Conservation (phyloP, 2,797 vertebrate species). For the Chaunax sp. region DNA sequence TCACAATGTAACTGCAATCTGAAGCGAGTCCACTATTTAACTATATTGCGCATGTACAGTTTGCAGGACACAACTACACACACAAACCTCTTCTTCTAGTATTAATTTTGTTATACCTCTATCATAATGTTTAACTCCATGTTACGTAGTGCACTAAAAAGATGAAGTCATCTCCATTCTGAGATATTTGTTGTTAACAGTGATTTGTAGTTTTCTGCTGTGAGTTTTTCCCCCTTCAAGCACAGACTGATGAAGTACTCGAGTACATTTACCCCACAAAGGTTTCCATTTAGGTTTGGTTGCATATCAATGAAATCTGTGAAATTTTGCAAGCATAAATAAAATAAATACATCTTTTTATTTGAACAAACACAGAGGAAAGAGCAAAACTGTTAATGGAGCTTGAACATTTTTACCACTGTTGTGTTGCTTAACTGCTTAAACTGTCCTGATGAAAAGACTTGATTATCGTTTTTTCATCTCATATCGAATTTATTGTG, state of each 20-base stretch:
- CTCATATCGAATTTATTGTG: constrained; percentile 79
- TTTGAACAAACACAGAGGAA: constrained; percentile 28
- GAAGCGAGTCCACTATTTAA: constrained; percentile 78
- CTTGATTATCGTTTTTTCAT: constrained; percentile 66
- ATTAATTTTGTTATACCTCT: constrained; percentile 70
- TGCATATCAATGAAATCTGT: constrained; percentile 30
- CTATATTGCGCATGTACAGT: constrained; percentile 77
- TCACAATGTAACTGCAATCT: constrained; percentile 64
- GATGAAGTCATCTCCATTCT: constrained; percentile 70
- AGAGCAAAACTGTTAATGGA: constrained; percentile 59
- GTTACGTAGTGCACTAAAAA: constrained; percentile 84
- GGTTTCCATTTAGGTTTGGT: constrained; percentile 39
- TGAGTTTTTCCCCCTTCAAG: constrained; percentile 29
- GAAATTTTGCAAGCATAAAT: constrained; percentile 7
- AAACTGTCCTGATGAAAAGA: constrained; percentile 70
- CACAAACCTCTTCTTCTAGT: constrained; percentile 68
- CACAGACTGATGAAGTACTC: constrained; percentile 41
- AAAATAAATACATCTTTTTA: constrained; percentile 12
- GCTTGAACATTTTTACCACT: constrained; percentile 81
- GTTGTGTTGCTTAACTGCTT: constrained; percentile 73
- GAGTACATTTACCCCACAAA: constrained; percentile 42
- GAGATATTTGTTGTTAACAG: constrained; percentile 63
- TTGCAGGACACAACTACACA: constrained; percentile 72
- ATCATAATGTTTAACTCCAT: constrained; percentile 73
- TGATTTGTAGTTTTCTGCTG: constrained; percentile 65